phyloP scores from a whole-genome alignment of 1,140 invertebrate genomes.

The Dysdera silvatica region DNA sequence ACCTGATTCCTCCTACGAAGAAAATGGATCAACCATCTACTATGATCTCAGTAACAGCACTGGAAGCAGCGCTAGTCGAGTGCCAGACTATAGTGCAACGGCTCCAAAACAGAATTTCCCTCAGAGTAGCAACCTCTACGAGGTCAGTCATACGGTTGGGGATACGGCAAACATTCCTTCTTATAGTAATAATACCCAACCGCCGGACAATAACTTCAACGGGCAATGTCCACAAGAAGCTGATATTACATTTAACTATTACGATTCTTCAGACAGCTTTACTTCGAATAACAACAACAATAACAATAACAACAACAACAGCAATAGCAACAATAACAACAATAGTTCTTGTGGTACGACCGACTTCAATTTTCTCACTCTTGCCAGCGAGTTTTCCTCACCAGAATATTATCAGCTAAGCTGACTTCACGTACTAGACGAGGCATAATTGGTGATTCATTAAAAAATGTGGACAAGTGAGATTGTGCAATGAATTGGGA shows the following conservation, averaged over 20 bases:
- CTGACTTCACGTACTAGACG: constrained; percentile 16
- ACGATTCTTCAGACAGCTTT: constrained; percentile 26
- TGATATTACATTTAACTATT: constrained; percentile 26
- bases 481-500: background rate
- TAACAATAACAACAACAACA: constrained; percentile 11
- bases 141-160: constrained; percentile 22
- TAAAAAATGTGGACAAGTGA: too few species aligned
- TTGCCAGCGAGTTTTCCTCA: constrained; percentile 27
- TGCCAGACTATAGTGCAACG: constrained; percentile 31
- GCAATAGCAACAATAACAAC: constrained; percentile 1
- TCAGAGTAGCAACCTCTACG: constrained; percentile 21
- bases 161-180: constrained; percentile 27
- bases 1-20: constrained; percentile 18
- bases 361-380: constrained; percentile 29
- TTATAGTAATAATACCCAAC: constrained; percentile 12
- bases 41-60: constrained; percentile 27
- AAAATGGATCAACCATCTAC: constrained; percentile 25
- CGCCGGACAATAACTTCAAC: constrained; percentile 9
- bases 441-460: too few species aligned
- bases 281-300: constrained; percentile 21
- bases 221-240: constrained; percentile 22
- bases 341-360: constrained; percentile 18
- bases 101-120: constrained; percentile 30
- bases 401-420: constrained; percentile 30
- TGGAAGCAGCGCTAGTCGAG: constrained; percentile 17